A percentile compares a stretch with the other conserved stretches of the same genome.
Conservation (phyloP, 2,888 invertebrate genomes). For the Drosophila dives region DNA sequence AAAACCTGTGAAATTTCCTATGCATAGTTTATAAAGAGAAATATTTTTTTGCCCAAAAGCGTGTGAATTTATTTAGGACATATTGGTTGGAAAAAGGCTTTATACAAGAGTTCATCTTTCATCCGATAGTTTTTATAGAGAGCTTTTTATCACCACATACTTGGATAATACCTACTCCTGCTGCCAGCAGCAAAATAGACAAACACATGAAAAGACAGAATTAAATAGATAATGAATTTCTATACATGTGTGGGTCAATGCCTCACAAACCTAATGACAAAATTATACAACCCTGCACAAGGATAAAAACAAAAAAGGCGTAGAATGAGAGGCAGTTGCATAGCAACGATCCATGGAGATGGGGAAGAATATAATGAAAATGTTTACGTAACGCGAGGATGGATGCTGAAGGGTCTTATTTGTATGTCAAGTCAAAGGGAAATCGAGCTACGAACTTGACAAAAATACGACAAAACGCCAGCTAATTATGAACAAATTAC, state of each 20-base stretch:
- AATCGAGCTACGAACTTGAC: constrained; percentile 15
- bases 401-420: constrained; percentile 5
- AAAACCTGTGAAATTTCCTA: neutral
- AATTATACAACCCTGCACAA: neutral
- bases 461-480: constrained; percentile 19
- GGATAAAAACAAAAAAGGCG: constrained; percentile 9
- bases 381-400: constrained; percentile 46
- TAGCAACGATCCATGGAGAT: constrained; percentile 52
- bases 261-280: neutral
- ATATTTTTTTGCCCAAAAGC: too few relatives aligned
- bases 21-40: neutral
- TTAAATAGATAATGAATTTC: neutral
- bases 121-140: too few relatives aligned
- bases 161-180: too few relatives aligned
- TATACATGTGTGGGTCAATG: neutral
- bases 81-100: too few relatives aligned
- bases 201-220: neutral
- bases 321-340: constrained; percentile 55
- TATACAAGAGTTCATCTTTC: too few relatives aligned
- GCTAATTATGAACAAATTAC: constrained; percentile 53
- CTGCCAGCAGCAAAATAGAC: neutral
- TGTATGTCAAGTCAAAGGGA: constrained; percentile 2
- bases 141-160: too few relatives aligned
- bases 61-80: too few relatives aligned
- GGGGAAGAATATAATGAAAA: constrained; percentile 54